Percentiles rank a stretch among this genome's conserved stretches.
Conservation (phyloP, 2,113 vertebrate species). For the Corynorhinus townsendii region DNA sequence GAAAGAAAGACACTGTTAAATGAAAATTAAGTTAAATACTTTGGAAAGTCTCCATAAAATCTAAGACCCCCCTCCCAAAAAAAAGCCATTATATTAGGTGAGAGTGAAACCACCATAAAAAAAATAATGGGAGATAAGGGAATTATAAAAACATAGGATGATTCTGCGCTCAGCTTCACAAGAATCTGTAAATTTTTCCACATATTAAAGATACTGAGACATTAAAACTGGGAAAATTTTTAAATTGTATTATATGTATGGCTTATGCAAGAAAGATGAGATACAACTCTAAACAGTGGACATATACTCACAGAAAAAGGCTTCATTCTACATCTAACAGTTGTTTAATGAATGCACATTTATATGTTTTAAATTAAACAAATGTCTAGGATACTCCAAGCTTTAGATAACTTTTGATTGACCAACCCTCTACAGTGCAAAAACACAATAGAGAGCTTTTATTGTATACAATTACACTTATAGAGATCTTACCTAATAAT, state of each 20-base stretch:
- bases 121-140: background rate
- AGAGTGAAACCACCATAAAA: background rate
- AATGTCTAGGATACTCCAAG: background rate
- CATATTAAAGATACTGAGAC: background rate
- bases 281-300: background rate
- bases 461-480: background rate
- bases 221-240: background rate
- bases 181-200: background rate
- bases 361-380: background rate
- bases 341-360: background rate
- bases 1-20: conserved; percentile 1
- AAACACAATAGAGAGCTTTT: background rate
- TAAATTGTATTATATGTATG: background rate
- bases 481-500: too few species aligned
- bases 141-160: background rate
- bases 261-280: background rate
- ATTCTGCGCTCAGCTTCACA: background rate
- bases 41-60: background rate
- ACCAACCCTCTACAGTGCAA: background rate
- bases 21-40: conserved; percentile 33
- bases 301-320: background rate
- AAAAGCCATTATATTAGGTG: background rate
- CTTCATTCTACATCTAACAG: background rate
- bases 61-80: background rate
- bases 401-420: conserved; percentile 5